Evolutionary conservation across 1,140 invertebrate species (phyloP), one percentile per base, ranked within the genome.

Genomic region (Orchestia grillus): DNA sequence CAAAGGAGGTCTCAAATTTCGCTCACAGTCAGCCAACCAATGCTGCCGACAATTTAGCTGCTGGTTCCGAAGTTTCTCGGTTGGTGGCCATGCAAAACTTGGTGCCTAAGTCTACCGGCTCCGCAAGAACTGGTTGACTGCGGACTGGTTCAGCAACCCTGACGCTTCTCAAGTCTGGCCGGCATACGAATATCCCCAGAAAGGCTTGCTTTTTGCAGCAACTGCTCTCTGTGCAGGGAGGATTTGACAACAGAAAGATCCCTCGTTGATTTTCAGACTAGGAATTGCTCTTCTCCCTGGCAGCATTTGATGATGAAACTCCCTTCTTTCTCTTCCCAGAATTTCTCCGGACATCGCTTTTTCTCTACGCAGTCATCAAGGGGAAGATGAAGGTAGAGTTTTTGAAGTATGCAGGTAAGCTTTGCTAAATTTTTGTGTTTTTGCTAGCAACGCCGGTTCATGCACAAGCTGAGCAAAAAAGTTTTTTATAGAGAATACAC

Each of bases 211-310:
- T 94, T 94, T 94, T 94, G 92, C 92, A 45, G 43, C 92, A 94
- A 94, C 92, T 94, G 44, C 92, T 94, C 92, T 42, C 44, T 45
- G 92, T 44, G 43, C 43, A 45, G 43, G 43, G 92, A 94, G 92
- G 92, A 94, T 94, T 94, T 94, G 92, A 45, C 92, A 94, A 94
- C 92, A 44, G 43, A 94, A 94, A 94, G 92, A 94, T 94, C 92
- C 92, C 44, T 94, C 92, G 92, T 94, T 94, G 92, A 94, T 94
- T 94, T 94, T 94, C 92, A 94, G 92, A 94, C 92, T 94, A 94
- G 92, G 92, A 94, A 94, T 94, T 94, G 92, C 92, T 94, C 44
- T 47, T 94, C 92, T 94, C 40, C 92, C 92, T 44, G 44, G 92
- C 44, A 94, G 92, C 92, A 94, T 94, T 94, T 94, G 92, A 94